Evolutionary conservation across 2,888 invertebrate genomes (phyloP), one percentile per base, ranked within the genome.

Genomic region (Molorchus minor): DNA sequence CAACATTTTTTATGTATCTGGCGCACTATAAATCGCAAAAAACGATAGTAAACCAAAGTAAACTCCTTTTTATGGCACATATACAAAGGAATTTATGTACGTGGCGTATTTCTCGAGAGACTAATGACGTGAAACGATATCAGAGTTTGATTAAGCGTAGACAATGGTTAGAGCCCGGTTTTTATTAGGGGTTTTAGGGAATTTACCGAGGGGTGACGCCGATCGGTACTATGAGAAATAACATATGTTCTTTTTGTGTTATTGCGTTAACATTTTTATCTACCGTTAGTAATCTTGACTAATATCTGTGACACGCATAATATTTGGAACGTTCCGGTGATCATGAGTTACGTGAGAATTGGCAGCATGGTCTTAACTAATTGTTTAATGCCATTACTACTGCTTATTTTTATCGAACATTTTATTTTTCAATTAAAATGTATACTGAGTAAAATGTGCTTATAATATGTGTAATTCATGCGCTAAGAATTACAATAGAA

Each of bases 141-240:
- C 70, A 70, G 67, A 64, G 71, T 70, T 73, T 69, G 71, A 72
- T 73, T 72, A 73, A 71, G 68, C 71, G 71, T 69, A 67, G 69
- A 70, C 63, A 70, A 73, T 68, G 55, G 60, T 61, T 64, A 56
- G 62, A 41, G 58, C 56, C 54, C 56, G 46, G 59, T 56, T 62
- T 68, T 71, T 70, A 70, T 71, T 67, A 65, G 64, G 66, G 61
- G 58, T 62, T 62, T 51, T 49, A 57, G 61, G 60, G 64, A 62
- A 58, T 62, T 60, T 60, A 60, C 60, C 41, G 62, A 58, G 61
- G 63, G 64, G 62, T 60, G 57, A 71, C 72, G 66, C 66, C 65
- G 71, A 70, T 67, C 64, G 65, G 65, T 65, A 56, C 64, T 64
- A 63, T 66, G 72, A 69, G 67, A 68, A 70, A 61, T 57, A 65